Percentiles rank a stretch among this genome's conserved stretches.
phyloP scores from a whole-genome alignment of 2,113 vertebrate species.

The Herpetotheres cachinnans region DNA sequence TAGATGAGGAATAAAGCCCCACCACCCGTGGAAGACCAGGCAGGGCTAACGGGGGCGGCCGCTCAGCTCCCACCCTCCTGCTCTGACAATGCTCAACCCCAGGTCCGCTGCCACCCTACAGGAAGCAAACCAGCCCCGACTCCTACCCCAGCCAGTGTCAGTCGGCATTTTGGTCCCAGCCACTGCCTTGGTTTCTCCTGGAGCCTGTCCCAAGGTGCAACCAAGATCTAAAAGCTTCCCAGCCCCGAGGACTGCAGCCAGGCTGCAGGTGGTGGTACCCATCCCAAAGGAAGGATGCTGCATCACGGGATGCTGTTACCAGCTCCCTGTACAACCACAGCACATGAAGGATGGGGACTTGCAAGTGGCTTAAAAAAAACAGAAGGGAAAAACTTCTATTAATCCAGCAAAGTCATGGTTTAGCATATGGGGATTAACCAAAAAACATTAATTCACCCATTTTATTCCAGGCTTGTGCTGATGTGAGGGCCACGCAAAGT shows the following conservation, averaged over 20 bases:
- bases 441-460: fast-evolving
- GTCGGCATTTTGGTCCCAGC: fast-evolving
- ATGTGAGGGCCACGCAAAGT: not conserved
- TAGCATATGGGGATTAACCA: not conserved
- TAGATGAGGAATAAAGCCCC: not conserved
- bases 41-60: not conserved
- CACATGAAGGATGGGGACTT: not conserved
- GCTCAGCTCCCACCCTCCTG: not conserved
- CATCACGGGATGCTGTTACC: fast-evolving
- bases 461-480: fast-evolving
- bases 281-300: not conserved
- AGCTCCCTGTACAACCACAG: not conserved
- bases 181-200: not conserved
- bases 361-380: fast-evolving
- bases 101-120: fast-evolving
- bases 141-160: fast-evolving
- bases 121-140: fast-evolving
- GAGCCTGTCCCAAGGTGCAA: not conserved
- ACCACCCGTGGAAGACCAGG: fast-evolving
- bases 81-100: fast-evolving
- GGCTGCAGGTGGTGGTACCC: not conserved
- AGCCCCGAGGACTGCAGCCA: not conserved
- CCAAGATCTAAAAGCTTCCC: not conserved
- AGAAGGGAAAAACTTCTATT: not conserved
- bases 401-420: not conserved